Base-by-base conservation (phyloP, 2,888 invertebrate genomes). In the Erpobdella octoculata region DNA sequence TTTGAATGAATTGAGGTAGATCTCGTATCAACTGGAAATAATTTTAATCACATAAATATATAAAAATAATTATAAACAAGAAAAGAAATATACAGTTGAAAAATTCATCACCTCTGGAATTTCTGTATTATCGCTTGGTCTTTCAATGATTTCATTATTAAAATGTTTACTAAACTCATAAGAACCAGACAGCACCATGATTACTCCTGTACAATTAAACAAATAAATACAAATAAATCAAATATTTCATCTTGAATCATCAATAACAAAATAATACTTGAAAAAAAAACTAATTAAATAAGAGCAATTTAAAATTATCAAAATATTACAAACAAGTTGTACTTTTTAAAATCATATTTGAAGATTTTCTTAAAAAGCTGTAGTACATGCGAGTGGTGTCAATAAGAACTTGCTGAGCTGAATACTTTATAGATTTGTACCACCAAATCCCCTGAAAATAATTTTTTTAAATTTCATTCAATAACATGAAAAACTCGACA, bases 381-480 rank as follows among this genome's bases (percentile, higher is more conserved):
- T 91, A 93, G 83, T 95, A 98, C 86, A 97, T 88, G 82, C 93
- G 91, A 6, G 94, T 92, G n/a, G 98, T 99, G 80, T 95, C 93
- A 73, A 98, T 84, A 18, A 99, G 85, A 2, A 83, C 94, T 87
- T 95, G 92, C 83, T 98, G 97, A 73, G 94, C 94, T 71, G 94
- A 94, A 85, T 91, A 99, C 78, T 92, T 89, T 78, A 97, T 97
- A 73, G 95, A 95, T 73, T 92, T 89, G 84, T 97, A 96, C 98
- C 98, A 98, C 98, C 98, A 98, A 78, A 91, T 91, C 65, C 97
- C 97, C 84, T 86, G 78, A 8, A n/a, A n/a, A n/a, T n/a, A n/a
- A n/a, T n/a, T n/a, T 25, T 53, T 18, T 53, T 53, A n/a, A 53
- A 53, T 4, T 37, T 35, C 38, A 66, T 1, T 1, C 8, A 66